Evolutionary conservation across 53 echinoderm and acorn worm species (phyloP), one percentile per base, ranked within the genome.

Genomic region (Apostichopus leukothele): DNA sequence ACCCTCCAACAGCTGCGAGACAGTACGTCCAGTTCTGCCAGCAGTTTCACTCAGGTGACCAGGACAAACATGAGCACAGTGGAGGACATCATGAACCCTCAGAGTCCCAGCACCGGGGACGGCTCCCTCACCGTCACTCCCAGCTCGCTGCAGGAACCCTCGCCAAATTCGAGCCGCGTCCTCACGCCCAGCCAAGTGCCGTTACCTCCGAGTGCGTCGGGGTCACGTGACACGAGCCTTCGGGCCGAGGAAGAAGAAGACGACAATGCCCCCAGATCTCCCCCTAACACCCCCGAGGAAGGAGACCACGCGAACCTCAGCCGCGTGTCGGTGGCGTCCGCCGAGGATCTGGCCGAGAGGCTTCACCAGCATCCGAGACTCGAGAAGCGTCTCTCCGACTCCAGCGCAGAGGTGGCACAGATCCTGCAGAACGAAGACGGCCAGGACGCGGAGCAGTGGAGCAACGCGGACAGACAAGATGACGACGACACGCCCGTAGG

Each of bases 321-420:
- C 60, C 89, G 90, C 11, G 39, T 89, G 39, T 85, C 87, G 12
- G 55, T 89, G 5, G 88, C 87, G 16, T 91, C 91, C 1, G 81
- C 93, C 4, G 96, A 93, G 9, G 93, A 93, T 61, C 54, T 96
- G 50, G 94, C 89, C 0, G 93, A 91, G 11, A 94, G 92, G 52
- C 86, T 96, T 60, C 89, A 94, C 83, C 94, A 94, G 78, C 90
- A 90, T 52, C 89, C 97, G 21, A 83, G 94, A 61, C 74, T 96
- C 68, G 94, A 92, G 88, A 97, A 95, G 86, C 91, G 97, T 59
- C 83, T 97, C 75, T 97, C 97, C 22, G 97, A 97, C 85, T 94
- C 97, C 1, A 97, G 97, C 75, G 97, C 95, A 10, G 97, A 97
- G 88, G 97, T 97, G 5, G 97, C 95, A 2, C 91, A 95, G 91